Evolutionary conservation across 2,113 vertebrate species (phyloP), one percentile per base, ranked within the genome.

Genomic region (Neolamprologus tretocephalus): DNA sequence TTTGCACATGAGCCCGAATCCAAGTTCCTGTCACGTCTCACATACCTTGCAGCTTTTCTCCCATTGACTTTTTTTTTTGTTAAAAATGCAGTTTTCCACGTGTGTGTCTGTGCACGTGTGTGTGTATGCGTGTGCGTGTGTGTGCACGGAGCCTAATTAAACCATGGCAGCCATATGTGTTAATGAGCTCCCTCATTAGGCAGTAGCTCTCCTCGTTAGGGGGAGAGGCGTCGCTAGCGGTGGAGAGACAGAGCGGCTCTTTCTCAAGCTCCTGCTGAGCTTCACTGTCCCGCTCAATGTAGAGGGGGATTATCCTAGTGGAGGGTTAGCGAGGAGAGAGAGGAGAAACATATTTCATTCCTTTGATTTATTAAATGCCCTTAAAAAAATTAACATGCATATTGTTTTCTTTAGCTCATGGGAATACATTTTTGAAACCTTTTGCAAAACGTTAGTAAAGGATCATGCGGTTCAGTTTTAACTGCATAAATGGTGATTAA

Each of bases 121-220:
- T 81, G 79, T 82, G 89, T 17, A 7, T 14, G 53, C 2, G 11
- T 3, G 40, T n/a, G 53, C 31, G 37, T 73, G 78, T 33, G 5
- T 90, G 16, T 86, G 87, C 31, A 87, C 85, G 90, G 91, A 91
- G 95, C 94, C 97, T 97, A 98, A 98, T 98, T 98, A 98, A 98
- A 97, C 92, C 96, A 95, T 97, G 95, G 90, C 97, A 97, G 95
- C 95, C 94, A 93, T 93, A 97, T 91, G 97, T 97, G 97, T 97
- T 98, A 98, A 98, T 98, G 97, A 98, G 96, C 95, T 96, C 92
- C 93, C 95, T 97, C 97, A 98, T 98, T 97, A 94, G 95, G 94
- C 96, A 95, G 84, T 93, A 96, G 96, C 94, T 96, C 96, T 95
- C 95, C 96, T 98, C 96, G 97, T 98, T 98, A 96, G 89, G 94